Percentiles rank a stretch among this genome's conserved stretches.
Conservation (phyloP, 2,797 vertebrate species). For the Ctenopoma kingsleyae region DNA sequence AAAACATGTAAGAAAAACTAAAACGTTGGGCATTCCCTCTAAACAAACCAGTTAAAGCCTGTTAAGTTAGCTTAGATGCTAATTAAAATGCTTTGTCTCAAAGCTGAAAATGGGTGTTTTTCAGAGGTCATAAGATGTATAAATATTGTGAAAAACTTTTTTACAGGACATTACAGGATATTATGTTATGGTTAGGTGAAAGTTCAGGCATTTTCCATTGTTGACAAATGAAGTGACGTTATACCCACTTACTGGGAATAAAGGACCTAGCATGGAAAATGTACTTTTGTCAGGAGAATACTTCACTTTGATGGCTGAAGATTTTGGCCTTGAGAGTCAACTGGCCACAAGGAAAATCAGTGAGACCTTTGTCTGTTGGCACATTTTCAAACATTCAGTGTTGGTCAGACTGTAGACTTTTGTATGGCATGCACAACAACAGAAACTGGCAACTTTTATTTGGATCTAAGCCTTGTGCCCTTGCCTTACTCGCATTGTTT, state of each 20-base stretch:
- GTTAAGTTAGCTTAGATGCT: too few relatives aligned
- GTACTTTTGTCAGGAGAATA: constrained; percentile 14
- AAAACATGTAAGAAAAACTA: not conserved
- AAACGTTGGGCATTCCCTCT: too few relatives aligned
- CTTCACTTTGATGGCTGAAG: constrained; percentile 30
- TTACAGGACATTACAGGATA: not conserved
- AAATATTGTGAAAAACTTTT: not conserved
- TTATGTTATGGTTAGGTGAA: not conserved
- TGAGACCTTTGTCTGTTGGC: constrained; percentile 49
- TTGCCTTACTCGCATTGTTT: constrained; percentile 61
- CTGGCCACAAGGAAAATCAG: constrained; percentile 33
- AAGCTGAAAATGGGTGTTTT: not conserved
- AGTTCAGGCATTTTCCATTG: not conserved
- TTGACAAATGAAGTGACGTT: not conserved
- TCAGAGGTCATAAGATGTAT: not conserved
- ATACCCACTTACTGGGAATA: not conserved
- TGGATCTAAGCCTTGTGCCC: constrained; percentile 63
- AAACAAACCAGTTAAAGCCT: too few relatives aligned
- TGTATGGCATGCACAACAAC: constrained; percentile 38
- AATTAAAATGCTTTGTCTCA: too few relatives aligned
- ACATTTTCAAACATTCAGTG: constrained; percentile 44
- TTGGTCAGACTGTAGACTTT: constrained; percentile 38
- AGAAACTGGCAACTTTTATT: constrained; percentile 57
- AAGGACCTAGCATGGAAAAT: constrained; percentile 6
- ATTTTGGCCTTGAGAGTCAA: constrained; percentile 24